phyloP scores from a whole-genome alignment of 2,888 invertebrate genomes.

The Minunthozetes semirufus region DNA sequence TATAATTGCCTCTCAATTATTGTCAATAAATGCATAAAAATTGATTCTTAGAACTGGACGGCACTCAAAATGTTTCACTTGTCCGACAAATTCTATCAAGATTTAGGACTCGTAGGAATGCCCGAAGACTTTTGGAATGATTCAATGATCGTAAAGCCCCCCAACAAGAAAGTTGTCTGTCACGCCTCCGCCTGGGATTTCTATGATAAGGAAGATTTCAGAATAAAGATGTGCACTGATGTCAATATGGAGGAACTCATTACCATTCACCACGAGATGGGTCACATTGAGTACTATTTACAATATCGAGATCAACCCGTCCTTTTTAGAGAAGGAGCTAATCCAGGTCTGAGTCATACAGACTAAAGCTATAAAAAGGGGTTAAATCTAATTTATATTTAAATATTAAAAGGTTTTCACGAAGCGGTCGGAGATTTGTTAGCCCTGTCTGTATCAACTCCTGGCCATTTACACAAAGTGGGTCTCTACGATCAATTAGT shows the following conservation, averaged over 20 bases:
- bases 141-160: conserved; percentile 69
- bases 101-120: conserved; percentile 69
- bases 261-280: conserved; percentile 80
- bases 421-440: conserved; percentile 64
- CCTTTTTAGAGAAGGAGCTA: conserved; percentile 66
- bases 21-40: background rate
- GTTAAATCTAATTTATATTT: conserved; percentile 63
- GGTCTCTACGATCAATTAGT: conserved; percentile 61
- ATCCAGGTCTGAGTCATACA: conserved; percentile 55
- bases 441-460: conserved; percentile 60
- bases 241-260: conserved; percentile 77
- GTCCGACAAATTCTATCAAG: conserved; percentile 74
- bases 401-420: conserved; percentile 57
- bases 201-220: conserved; percentile 67
- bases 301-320: conserved; percentile 65
- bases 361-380: too few species aligned
- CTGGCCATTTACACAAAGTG: conserved; percentile 58
- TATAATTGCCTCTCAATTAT: background rate
- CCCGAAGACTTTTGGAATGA: conserved; percentile 76
- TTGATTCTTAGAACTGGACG: conserved; percentile 45
- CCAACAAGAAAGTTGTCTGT: conserved; percentile 54
- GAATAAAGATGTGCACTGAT: conserved; percentile 81
- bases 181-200: conserved; percentile 88
- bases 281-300: conserved; percentile 67
- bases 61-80: conserved; percentile 62